phyloP scores from a whole-genome alignment of 2,113 vertebrate genomes.

The Equus przewalskii region DNA sequence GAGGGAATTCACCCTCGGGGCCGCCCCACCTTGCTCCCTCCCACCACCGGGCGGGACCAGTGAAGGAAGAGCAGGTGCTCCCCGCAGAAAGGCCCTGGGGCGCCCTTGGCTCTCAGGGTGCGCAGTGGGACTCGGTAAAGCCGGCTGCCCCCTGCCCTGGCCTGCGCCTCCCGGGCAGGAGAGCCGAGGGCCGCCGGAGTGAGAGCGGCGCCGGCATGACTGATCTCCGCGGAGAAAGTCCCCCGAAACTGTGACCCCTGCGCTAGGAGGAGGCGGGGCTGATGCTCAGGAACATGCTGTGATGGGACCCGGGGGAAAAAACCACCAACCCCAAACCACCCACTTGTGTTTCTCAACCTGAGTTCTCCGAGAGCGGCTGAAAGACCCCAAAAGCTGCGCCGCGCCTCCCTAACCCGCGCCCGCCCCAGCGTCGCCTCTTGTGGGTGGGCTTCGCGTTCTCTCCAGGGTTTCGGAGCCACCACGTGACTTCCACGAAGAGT shows the following conservation, averaged over 20 bases:
- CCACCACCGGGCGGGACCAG: neutral
- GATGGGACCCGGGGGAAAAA: neutral
- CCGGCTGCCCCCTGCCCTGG: neutral
- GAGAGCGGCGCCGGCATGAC: neutral
- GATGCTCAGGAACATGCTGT: neutral
- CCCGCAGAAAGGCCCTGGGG: neutral
- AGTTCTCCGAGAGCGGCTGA: neutral
- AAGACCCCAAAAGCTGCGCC: neutral
- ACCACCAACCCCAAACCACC: neutral
- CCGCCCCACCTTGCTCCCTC: neutral
- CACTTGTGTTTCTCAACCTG: neutral
- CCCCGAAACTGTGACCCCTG: neutral
- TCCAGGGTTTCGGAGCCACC: slow-evolving; percentile 72
- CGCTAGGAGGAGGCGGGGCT: neutral
- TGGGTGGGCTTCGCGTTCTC: slow-evolving; percentile 65
- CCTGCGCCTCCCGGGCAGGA: neutral
- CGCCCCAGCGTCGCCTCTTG: neutral
- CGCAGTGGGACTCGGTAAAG: neutral
- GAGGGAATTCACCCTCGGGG: neutral
- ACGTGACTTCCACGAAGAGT: slow-evolving; percentile 86
- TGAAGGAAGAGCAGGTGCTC: neutral
- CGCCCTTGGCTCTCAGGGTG: neutral
- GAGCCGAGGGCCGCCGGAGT: neutral
- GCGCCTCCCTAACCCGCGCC: neutral
- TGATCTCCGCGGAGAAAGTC: neutral